These are phyloP conservation scores for Brachypodius melanocephalos DNA, from an alignment of 2,113 vertebrate genomes.

Conservation along the genomic window DNA sequence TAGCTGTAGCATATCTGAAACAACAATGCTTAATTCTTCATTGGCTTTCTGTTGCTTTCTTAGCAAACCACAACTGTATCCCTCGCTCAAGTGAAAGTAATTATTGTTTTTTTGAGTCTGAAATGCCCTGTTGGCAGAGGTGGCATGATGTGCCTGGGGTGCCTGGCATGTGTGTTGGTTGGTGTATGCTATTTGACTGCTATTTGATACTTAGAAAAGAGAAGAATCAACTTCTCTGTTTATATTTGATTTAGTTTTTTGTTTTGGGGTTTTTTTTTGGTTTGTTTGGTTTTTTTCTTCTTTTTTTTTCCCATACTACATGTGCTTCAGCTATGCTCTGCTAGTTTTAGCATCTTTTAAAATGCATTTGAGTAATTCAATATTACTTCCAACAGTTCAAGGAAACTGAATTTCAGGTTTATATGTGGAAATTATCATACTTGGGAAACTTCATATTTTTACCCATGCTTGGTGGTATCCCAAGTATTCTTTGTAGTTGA, in stretches of 20 bases:
- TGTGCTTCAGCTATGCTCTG: background rate
- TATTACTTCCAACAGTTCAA: background rate
- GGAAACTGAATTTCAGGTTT: background rate
- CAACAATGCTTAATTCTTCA: background rate
- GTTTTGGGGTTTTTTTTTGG: no score
- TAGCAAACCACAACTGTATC: background rate
- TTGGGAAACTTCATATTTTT: background rate
- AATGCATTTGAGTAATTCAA: background rate
- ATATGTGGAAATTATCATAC: background rate
- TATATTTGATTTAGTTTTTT: background rate
- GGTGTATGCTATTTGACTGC: background rate
- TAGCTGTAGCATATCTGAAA: background rate
- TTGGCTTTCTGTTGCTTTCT: background rate
- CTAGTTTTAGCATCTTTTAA: background rate
- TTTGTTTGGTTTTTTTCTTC: no score
- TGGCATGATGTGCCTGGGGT: background rate
- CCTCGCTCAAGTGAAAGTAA: background rate
- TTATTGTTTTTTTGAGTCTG: background rate
- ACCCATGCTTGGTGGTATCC: background rate
- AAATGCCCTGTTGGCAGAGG: background rate
- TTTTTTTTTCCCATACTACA: fast-evolving
- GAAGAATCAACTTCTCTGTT: background rate
- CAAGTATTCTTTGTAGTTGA: background rate
- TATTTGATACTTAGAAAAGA: background rate
- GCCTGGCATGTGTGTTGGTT: background rate